Base-by-base conservation (phyloP, 2,888 invertebrate genomes). In the Drosophila niveifrons region DNA sequence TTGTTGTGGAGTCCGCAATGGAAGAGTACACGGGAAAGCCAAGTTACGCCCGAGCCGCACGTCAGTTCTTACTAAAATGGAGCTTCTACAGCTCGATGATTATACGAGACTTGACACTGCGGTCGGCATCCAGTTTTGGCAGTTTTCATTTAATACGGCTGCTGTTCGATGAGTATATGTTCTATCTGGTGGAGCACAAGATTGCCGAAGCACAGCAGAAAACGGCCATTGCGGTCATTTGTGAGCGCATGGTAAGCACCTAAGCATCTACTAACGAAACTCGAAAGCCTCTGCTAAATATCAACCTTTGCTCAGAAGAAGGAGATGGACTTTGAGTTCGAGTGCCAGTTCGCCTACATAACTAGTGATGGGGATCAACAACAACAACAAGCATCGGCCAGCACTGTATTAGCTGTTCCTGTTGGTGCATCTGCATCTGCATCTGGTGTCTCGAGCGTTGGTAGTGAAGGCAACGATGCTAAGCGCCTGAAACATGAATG, bases 1-100 rank as follows among this genome's bases (percentile, higher is more conserved):
- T 96, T 62, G 98, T 99, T 75, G 98, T 99, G 57, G 96, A 96
- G 79, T 95, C 95, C 80, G 97, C 98, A 31, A 94, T 99, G 65
- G 96, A 97, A 85, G 97, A 97, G 66, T 97, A 98, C 93, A 96
- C 96, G 91, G 96, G 96, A 41, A 95, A 96, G 83, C 94, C 96
- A 3, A 96, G 95, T 85, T 97, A 97, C 93, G 95, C 96, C 17
- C 95, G 96, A 91, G 96, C 96, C 56, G 98, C 97, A 6, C 94
- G 97, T 51, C 97, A 98, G 90, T 98, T 99, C 93, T 94, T 99
- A 86, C 95, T 99, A 72, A 98, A 99, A 93, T 99, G 99, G 99
- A 98, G 98, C 80, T 99, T 99, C 94, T 99, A 99, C 92, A 97
- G 98, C 92, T 99, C 99, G 63, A 98, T 99, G 95, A 98, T 99